Evolutionary conservation across 1,140 invertebrate genomes (phyloP), one percentile per base, ranked within the genome.

Genomic region (Diachasmimorpha longicaudata): DNA sequence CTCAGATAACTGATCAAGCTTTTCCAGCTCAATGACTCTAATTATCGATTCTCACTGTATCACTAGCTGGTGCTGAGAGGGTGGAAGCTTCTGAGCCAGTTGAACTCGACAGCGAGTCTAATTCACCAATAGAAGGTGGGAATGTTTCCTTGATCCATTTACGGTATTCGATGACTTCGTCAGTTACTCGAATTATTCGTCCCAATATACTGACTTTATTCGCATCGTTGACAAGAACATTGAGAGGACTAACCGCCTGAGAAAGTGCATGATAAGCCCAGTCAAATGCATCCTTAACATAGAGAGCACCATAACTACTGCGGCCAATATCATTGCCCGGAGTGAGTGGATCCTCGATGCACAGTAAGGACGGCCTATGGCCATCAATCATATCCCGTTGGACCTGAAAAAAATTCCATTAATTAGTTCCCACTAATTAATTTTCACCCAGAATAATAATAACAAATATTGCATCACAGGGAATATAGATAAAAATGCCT

Each of bases 261-360:
- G 93, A 92, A 74, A 99, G 91, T 76, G 94, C 92, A 79, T 94
- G 93, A 87, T 96, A 99, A 73, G 97, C 97, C 91, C 96, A 97
- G 88, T 98, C 97, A 90, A 99, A 99, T 70, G 97, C 96, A 86
- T 95, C 93, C 89, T 97, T 97, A 23, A 99, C 97, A 87, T 97
- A 93, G 25, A 95, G 88, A 78, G 92, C 93, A 77, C 97, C 97
- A 86, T 98, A 99, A 81, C 97, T 98, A 89, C 96, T 97, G 77
- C 97, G 93, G n/a, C 97, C 98, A 86, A 98, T 98, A 87, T 98
- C 97, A 88, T 98, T 99, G 84, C 95, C 95, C 14, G 95, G 93
- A 78, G 95, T 96, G 19, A 99, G 90, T n/a, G 98, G 98, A 91
- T 99, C 98, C 91, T 99, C 97, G 80, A 99, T 99, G 86, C 97